Evolutionary conservation across 2,113 vertebrate species (phyloP), one percentile per base, ranked within the genome.

Genomic region (Thunnus maccoyii): DNA sequence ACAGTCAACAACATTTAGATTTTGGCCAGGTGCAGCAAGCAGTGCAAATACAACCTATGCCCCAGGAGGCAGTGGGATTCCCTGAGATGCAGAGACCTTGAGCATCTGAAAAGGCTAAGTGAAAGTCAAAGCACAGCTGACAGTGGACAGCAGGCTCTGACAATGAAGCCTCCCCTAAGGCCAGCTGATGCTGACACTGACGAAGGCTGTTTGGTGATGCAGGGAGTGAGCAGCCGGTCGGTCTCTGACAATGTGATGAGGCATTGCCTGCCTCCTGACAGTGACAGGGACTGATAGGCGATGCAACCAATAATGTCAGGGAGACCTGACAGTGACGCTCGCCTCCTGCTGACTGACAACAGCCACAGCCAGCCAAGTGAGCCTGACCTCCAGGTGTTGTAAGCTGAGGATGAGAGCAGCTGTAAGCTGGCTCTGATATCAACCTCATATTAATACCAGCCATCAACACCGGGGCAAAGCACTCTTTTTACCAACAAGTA

Each of bases 271-370:
- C 97, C 86, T 94, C 97, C 74, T 99, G 98, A 93, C 96, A 92
- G 94, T 99, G 98, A 97, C 97, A 96, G 0, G 95, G 96, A 2
- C 94, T 90, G 67, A 86, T 76, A 66, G 93, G 71, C 66, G 93
- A 80, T 61, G 85, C 81, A 81, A 92, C 86, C 91, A 93, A 94
- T 80, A 78, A 85, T 0, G 67, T 98, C 87, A 95, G 91, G 89
- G 98, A 99, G 83, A 97, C 96, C 83, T 99, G 98, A 95, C 98
- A 99, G 94, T 99, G 98, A 96, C 97, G 97, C 74, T 65, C 84
- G 84, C 92, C 91, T 72, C 71, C 90, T 11, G 91, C 94, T 93
- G 95, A 91, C 93, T 99, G 98, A 98, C 96, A 82, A 66, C 95
- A 71, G 66, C 75, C 81, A 75, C 93, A 94, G 94, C 89, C 89